A percentile compares a stretch with the other conserved stretches of the same genome.
Conservation (phyloP, 35 echinoderm and acorn worm species). For the Heliocidaris tuberculata region DNA sequence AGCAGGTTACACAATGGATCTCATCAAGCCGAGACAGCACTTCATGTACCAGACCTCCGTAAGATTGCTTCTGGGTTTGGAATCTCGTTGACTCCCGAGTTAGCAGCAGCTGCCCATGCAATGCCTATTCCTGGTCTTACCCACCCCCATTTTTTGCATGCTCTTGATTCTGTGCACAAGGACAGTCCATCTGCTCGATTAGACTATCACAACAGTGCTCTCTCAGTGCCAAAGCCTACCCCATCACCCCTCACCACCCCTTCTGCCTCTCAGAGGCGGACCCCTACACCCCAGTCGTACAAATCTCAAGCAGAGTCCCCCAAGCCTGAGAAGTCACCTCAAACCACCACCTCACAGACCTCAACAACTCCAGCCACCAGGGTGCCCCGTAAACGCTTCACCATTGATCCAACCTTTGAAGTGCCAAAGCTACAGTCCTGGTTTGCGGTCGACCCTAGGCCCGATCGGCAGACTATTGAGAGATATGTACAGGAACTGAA, state of each 20-base stretch:
- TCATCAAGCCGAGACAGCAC: slow-evolving; percentile 39
- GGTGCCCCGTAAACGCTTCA: slow-evolving; percentile 78
- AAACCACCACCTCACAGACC: not conserved
- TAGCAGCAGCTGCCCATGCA: slow-evolving; percentile 7
- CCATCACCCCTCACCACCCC: not conserved
- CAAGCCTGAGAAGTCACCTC: not conserved
- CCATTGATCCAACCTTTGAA: slow-evolving; percentile 86
- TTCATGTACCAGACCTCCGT: slow-evolving; percentile 62
- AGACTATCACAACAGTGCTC: slow-evolving; percentile 31
- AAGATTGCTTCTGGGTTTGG: slow-evolving; percentile 75
- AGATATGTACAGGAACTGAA: slow-evolving; percentile 82
- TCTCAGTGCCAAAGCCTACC: slow-evolving; percentile 28
- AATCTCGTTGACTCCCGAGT: slow-evolving; percentile 49
- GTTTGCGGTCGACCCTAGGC: slow-evolving; percentile 80
- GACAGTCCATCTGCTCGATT: not conserved
- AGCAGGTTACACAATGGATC: slow-evolving; percentile 26
- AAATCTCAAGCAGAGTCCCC: not conserved
- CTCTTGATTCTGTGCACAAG: not conserved
- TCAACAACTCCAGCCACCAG: not conserved
- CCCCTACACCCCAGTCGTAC: slow-evolving; percentile 24
- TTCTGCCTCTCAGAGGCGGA: slow-evolving; percentile 14
- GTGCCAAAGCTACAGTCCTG: slow-evolving; percentile 88
- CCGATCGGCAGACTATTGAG: slow-evolving; percentile 84
- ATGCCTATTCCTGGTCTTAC: not conserved
- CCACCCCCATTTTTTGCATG: slow-evolving; percentile 8